Evolutionary conservation across 2,888 invertebrate genomes (phyloP).

Genomic region (Caenorhabditis sulstoni): DNA sequence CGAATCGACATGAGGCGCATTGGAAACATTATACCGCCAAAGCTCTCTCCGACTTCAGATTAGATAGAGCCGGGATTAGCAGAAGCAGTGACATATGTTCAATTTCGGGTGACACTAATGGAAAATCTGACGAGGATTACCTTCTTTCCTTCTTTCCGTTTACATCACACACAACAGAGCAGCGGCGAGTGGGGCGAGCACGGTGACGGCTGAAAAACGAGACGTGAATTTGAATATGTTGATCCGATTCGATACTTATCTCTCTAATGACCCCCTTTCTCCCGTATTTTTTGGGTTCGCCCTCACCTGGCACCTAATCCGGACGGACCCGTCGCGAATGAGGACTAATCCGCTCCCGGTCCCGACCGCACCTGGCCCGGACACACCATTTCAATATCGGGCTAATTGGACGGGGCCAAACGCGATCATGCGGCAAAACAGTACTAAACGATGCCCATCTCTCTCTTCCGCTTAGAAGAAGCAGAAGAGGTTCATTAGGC

Average conservation of each 20-base stretch:
- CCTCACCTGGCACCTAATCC: constrained; percentile 21
- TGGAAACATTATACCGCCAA: constrained; percentile 41
- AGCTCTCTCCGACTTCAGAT: constrained; percentile 21
- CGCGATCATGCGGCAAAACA: constrained; percentile 52
- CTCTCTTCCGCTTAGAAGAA: too few species aligned
- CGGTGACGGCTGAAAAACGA: constrained; percentile 36
- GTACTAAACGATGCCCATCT: constrained; percentile 10
- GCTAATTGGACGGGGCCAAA: constrained; percentile 39
- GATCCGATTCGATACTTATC: background rate
- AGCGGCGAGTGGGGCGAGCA: constrained; percentile 37
- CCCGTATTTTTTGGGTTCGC: background rate
- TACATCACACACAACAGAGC: constrained; percentile 41
- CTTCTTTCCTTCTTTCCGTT: constrained; percentile 14
- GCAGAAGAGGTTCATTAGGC: constrained; percentile 35
- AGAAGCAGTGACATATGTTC: constrained; percentile 29
- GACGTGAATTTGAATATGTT: background rate
- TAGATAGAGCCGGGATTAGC: constrained; percentile 37
- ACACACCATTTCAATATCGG: constrained; percentile 36
- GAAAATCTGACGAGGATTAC: constrained; percentile 27
- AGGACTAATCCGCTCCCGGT: constrained; percentile 6
- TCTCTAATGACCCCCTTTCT: constrained; percentile 6
- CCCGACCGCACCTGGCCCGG: constrained; percentile 32
- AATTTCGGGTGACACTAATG: constrained; percentile 33
- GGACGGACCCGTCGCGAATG: background rate
- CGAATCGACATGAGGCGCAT: constrained; percentile 26